A percentile compares a stretch with the other conserved stretches of the same genome.
Conservation (phyloP, 35 echinoderm and acorn worm genomes). For the Holothuria glaberrima region DNA sequence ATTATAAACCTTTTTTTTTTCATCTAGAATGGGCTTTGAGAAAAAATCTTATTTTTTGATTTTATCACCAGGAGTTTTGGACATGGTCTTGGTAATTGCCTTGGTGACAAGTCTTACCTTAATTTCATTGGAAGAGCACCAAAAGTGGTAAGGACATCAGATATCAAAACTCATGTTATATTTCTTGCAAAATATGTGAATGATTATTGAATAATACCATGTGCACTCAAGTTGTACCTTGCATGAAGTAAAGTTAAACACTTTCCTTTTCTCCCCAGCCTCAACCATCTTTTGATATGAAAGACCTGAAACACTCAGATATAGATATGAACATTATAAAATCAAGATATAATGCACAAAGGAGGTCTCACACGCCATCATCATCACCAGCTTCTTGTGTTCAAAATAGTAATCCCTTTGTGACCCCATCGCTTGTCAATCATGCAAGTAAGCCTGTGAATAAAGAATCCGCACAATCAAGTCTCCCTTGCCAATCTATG, state of each 20-base stretch:
- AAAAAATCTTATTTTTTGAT: no score
- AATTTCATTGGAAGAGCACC: slow-evolving; percentile 90
- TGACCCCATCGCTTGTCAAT: not conserved
- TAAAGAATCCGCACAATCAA: not conserved
- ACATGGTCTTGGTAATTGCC: slow-evolving; percentile 93
- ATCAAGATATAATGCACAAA: slow-evolving; percentile 4
- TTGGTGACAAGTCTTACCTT: slow-evolving; percentile 85
- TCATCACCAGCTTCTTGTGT: not conserved
- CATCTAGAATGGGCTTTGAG: no score
- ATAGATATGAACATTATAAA: slow-evolving; percentile 25
- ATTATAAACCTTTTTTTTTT: no score
- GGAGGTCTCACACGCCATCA: not conserved
- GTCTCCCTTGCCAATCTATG: not conserved
- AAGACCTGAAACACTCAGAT: slow-evolving; percentile 42
- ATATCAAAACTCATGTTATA: not conserved
- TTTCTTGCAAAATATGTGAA: not conserved
- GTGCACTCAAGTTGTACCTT: not conserved
- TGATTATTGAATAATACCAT: not conserved
- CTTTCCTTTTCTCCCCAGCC: not conserved
- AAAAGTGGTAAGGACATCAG: slow-evolving; percentile 82
- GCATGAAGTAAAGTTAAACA: not conserved
- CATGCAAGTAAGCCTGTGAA: not conserved
- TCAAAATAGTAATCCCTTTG: not conserved
- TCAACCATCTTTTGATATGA: slow-evolving; percentile 40
- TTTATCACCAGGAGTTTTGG: slow-evolving; percentile 84